Evolutionary conservation across 92 coral and sea anemone genomes (phyloP), one percentile per base, ranked within the genome.

Genomic region (Virgularia gustaviana): DNA sequence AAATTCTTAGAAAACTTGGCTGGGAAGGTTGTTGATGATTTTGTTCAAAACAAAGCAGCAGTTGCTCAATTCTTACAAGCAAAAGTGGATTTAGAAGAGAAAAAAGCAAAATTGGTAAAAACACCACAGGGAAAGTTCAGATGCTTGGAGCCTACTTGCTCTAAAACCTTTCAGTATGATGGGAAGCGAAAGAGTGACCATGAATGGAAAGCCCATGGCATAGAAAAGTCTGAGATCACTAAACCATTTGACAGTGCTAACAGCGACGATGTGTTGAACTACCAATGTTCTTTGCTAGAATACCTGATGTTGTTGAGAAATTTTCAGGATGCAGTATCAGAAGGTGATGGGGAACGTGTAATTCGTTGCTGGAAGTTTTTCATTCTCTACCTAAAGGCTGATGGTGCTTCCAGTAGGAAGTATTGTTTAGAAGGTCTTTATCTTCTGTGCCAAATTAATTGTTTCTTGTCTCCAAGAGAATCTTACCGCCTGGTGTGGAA

Each of bases 111-210:
- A 16, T 32, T 37, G 57, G 34, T 51, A 6, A 10, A 47, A 57
- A 57, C 78, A 2, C 32, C 31, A 55, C 71, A 72, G 27, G 78
- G 78, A 57, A 35, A 62, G 34, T 72, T 53, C 41, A 65, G 20
- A 29, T 72, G 78, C 29, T 51, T 27, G 22, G 43, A n/a, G 42
- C 70, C 78, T 28, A 62, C 51, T 33, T 76, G 81, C 63, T 39
- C 51, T 19, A 76, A 62, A 47, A 39, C 81, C 35, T 76, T 23
- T 49, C 51, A 24, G 45, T 63, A 23, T 36, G 41, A 76, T 64
- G 81, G 81, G 36, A 38, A 65, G 59, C n/a, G 57, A 34, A 64
- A 54, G 67, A 62, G 75, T 15, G 54, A 62, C 27, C 81, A 63
- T 63, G 73, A 76, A 51, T 72, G 9, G 32, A 19, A 19, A 19